Conservation (phyloP, 1,140 invertebrate genomes). For the Paraescarpia echinospica region DNA sequence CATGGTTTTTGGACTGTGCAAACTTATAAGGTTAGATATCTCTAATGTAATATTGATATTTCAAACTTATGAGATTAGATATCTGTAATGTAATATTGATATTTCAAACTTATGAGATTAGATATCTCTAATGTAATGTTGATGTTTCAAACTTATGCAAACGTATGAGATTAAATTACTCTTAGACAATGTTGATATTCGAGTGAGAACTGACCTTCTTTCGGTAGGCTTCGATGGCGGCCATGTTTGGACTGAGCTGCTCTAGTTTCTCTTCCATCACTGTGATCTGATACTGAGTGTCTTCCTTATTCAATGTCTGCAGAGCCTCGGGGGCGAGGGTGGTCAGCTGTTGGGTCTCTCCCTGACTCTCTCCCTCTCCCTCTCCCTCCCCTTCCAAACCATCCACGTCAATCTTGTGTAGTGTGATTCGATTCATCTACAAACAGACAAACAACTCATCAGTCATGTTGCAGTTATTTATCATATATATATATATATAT, state of each 20-base stretch:
- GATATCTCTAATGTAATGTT: no score
- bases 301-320: slow-evolving; percentile 63
- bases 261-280: slow-evolving; percentile 70
- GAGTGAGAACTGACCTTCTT: slow-evolving; percentile 60
- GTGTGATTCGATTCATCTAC: slow-evolving; percentile 67
- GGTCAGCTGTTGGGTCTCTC: neutral
- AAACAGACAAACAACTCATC: slow-evolving; percentile 21
- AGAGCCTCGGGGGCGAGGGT: slow-evolving; percentile 69
- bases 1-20: no score
- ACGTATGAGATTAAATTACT: no score
- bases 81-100: no score
- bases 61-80: no score
- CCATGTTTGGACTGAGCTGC: slow-evolving; percentile 76
- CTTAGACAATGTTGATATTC: neutral
- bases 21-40: no score
- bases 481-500: neutral
- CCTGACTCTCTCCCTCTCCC: slow-evolving; percentile 38
- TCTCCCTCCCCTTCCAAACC: slow-evolving; percentile 57
- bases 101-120: no score
- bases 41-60: no score
- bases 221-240: slow-evolving; percentile 74
- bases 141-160: no score
- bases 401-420: slow-evolving; percentile 66
- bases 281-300: slow-evolving; percentile 67
- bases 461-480: neutral